Conservation (phyloP, 2,113 vertebrate species). For the Phrynocephalus versicolor region DNA sequence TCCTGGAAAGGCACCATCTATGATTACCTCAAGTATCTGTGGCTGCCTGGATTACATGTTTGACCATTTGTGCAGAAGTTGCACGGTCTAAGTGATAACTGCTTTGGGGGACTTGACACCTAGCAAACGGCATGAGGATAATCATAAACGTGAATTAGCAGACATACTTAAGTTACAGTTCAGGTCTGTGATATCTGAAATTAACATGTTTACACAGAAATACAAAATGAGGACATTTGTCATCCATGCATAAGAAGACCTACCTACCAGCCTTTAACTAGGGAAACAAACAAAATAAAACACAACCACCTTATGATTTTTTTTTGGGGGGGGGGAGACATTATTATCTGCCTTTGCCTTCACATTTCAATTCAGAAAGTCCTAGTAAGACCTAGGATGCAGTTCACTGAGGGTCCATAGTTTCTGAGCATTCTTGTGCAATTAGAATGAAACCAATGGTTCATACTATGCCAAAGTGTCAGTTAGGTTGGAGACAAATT, state of each 20-base stretch:
- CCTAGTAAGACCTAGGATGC: not conserved
- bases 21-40: too few relatives aligned
- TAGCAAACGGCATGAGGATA: too few relatives aligned
- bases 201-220: not conserved
- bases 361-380: not conserved
- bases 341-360: not conserved
- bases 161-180: too few relatives aligned
- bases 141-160: too few relatives aligned
- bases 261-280: not conserved
- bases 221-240: not conserved
- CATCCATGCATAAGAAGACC: not conserved
- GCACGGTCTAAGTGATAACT: too few relatives aligned
- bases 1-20: too few relatives aligned
- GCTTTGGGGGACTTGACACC: too few relatives aligned
- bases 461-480: not conserved
- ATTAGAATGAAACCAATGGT: not conserved
- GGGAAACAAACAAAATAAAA: not conserved
- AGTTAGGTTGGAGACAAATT: too few relatives aligned
- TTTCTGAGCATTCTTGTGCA: not conserved
- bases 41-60: too few relatives aligned
- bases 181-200: too few relatives aligned
- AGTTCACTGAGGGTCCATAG: not conserved
- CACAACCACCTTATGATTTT: not conserved
- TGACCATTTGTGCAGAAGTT: too few relatives aligned
- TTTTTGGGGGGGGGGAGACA: not conserved